Percentiles rank a stretch among this genome's conserved stretches.
Evolutionary conservation across 2,888 invertebrate species (phyloP).

Genomic region (Sepiola atlantica): DNA sequence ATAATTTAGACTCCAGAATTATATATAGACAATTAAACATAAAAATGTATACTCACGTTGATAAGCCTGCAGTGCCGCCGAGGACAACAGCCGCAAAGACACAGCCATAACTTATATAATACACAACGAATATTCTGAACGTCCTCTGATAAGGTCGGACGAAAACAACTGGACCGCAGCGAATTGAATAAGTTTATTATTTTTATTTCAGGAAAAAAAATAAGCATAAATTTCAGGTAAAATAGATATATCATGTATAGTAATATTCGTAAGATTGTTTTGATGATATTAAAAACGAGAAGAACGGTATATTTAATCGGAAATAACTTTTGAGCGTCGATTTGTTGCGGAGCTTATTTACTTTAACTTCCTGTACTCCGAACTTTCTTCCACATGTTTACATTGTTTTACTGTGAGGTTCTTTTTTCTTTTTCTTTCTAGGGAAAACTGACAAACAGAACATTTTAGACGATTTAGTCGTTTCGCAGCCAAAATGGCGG

Average conservation of each 20-base stretch:
- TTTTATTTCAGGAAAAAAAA: not conserved
- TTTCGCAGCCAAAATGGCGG: too few relatives aligned
- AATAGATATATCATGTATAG: not conserved
- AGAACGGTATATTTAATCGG: not conserved
- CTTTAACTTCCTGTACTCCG: not conserved
- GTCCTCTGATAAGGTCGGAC: constrained; percentile 19
- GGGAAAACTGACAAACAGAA: too few relatives aligned
- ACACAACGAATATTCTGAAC: not conserved
- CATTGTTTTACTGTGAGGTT: too few relatives aligned
- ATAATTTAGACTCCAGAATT: not conserved
- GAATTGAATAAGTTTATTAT: not conserved
- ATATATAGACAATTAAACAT: not conserved
- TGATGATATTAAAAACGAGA: not conserved
- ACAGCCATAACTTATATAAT: not conserved
- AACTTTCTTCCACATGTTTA: not conserved
- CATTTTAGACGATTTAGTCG: too few relatives aligned
- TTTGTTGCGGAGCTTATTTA: not conserved
- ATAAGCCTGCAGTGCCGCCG: not conserved
- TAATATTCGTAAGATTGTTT: not conserved
- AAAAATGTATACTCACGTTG: not conserved
- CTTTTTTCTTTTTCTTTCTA: too few relatives aligned
- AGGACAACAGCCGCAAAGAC: constrained; percentile 37
- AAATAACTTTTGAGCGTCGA: not conserved
- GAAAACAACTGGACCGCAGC: not conserved
- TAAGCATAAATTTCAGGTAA: not conserved